Evolutionary conservation across 2,113 vertebrate genomes (phyloP), one percentile per base, ranked within the genome.

Genomic region (Bubo bubo): DNA sequence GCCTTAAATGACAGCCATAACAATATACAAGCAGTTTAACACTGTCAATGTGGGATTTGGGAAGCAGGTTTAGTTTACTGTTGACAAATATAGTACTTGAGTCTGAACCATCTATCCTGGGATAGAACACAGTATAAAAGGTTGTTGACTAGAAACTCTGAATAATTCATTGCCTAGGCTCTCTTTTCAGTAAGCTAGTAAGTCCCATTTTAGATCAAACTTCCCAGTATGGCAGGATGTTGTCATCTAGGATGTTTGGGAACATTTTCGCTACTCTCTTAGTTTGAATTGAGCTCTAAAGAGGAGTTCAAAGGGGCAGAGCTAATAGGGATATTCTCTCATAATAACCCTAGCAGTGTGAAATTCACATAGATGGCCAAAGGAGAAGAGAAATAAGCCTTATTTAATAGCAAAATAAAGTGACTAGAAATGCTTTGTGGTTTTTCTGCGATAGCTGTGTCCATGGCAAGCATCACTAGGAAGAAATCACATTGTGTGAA

Each of bases 31-130:
- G 56, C 62, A 74, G 64, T 94, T 92, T 93, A 93, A 75, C 86
- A 82, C 60, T 88, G 72, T 60, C 92, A 74, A 32, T 64, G 41
- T 93, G 95, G 77, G 88, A 93, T 96, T 97, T 94, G 94, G 95
- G 82, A 70, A 96, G 58, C 67, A 83, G 47, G 91, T 84, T 94
- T 90, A 81, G 68, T 90, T 96, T 93, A 74, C 81, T 86, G 68
- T 94, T 97, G 90, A 97, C 97, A 95, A 97, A 97, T 93, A 94
- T 28, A 91, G 83, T 89, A 80, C 86, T 91, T 94, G 88, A 93
- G 91, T 62, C 68, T 86, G 70, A 97, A 90, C 72, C 82, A 96
- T 88, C 82, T 90, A 92, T 95, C 80, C 80, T 92, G 58, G 68
- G 90, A 89, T 79, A 95, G 64, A 97, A 91, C 83, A 92, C 3